Evolutionary conservation across 1,140 invertebrate genomes (phyloP).

Genomic region (Holcopasites calliopsidis): DNA sequence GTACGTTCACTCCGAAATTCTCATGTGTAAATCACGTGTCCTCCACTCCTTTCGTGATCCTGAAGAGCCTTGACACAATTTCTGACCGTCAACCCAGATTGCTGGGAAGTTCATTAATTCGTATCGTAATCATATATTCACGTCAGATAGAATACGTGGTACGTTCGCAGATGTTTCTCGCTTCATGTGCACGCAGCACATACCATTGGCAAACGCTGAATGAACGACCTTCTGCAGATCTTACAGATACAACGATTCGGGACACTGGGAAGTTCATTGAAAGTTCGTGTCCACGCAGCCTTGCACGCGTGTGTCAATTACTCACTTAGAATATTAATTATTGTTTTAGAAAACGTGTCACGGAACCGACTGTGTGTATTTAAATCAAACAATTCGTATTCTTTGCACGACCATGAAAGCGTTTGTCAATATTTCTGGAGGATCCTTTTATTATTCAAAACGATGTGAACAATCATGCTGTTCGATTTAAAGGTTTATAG

Average conservation of each 20-base stretch:
- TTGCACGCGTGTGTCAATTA: not conserved
- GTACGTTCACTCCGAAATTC: not conserved
- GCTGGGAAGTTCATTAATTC: slow-evolving; percentile 27
- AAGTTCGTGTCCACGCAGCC: slow-evolving; percentile 10
- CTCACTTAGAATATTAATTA: slow-evolving; percentile 30
- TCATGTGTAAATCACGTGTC: not conserved
- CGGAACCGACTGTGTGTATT: not conserved
- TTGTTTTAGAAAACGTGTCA: not conserved
- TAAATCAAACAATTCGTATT: not conserved
- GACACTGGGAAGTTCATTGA: slow-evolving; percentile 31
- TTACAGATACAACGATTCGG: not conserved
- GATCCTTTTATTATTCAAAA: too few relatives aligned
- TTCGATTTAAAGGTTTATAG: too few relatives aligned
- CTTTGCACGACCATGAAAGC: not conserved
- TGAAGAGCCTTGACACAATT: slow-evolving; percentile 43
- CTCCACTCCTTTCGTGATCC: not conserved
- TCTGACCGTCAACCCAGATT: slow-evolving; percentile 4
- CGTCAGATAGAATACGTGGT: slow-evolving; percentile 11
- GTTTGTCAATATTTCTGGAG: too few relatives aligned
- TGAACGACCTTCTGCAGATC: slow-evolving; percentile 10
- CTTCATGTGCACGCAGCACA: not conserved
- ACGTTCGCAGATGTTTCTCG: not conserved
- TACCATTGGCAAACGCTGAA: slow-evolving; percentile 13
- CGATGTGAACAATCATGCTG: too few relatives aligned
- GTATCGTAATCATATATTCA: not conserved